phyloP scores from a whole-genome alignment of 2,113 vertebrate species.

The Crotalus viridis region DNA sequence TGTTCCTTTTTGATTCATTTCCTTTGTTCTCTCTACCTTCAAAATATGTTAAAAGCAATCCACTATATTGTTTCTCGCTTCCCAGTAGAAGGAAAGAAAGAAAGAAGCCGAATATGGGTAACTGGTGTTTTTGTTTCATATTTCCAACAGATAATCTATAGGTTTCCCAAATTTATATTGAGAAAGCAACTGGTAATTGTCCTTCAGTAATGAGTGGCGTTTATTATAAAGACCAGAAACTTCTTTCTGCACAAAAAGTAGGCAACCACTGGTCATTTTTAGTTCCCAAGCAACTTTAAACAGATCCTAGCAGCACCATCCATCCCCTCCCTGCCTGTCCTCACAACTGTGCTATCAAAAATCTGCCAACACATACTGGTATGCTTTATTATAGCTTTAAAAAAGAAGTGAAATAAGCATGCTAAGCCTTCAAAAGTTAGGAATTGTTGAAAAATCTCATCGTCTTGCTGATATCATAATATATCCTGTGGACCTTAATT shows the following conservation, averaged over 20 bases:
- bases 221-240: neutral
- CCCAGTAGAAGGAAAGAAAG: neutral
- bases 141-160: slow-evolving; percentile 22
- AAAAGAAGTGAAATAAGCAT: neutral
- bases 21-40: neutral
- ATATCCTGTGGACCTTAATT: neutral
- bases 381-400: neutral
- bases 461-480: neutral
- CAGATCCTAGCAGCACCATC: neutral
- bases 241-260: neutral
- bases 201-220: neutral
- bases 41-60: neutral
- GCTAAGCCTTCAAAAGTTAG: neutral
- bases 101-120: neutral
- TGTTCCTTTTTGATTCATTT: slow-evolving; percentile 26
- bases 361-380: neutral
- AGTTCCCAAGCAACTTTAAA: neutral
- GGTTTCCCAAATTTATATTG: slow-evolving; percentile 38
- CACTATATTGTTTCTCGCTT: neutral
- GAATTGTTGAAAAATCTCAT: neutral
- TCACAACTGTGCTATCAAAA: neutral
- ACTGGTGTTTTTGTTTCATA: neutral
- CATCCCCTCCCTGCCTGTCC: neutral
- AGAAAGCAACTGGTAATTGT: neutral
- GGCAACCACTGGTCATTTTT: neutral